A percentile compares a stretch with the other conserved stretches of the same genome.
These are phyloP conservation scores for Drosophila picticornis DNA, from an alignment of 2,888 invertebrate genomes.

Conservation along the genomic window DNA sequence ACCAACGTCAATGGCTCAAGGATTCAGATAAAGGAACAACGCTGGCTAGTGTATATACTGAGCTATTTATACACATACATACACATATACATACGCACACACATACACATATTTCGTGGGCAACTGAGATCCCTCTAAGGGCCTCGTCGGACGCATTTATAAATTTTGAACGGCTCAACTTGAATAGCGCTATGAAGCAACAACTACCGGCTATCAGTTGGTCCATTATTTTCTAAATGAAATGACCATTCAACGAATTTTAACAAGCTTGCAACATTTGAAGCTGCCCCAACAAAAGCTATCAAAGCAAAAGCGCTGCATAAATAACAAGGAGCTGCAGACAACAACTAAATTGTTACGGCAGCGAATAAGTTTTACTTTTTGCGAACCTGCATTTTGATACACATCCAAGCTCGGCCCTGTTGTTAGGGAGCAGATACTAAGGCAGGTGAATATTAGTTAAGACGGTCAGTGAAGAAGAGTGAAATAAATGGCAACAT, in stretches of 20 bases:
- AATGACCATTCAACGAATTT: conserved; percentile 71
- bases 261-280: conserved; percentile 27
- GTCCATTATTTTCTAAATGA: conserved; percentile 64
- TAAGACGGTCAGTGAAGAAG: neutral
- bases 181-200: conserved; percentile 19
- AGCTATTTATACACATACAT: neutral
- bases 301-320: no score
- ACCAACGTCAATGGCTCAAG: conserved; percentile 32
- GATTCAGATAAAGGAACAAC: conserved; percentile 1
- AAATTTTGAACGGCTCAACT: conserved; percentile 71
- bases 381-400: neutral
- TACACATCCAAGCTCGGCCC: neutral
- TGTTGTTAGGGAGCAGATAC: neutral
- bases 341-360: no score
- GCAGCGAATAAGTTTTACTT: neutral
- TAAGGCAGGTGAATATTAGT: neutral
- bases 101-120: conserved; percentile 26
- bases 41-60: conserved; percentile 12
- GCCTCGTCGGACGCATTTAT: conserved; percentile 65
- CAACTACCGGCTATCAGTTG: conserved; percentile 6
- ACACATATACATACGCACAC: neutral
- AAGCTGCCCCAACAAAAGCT: no score
- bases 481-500: neutral
- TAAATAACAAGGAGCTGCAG: no score
- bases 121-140: conserved; percentile 56